A percentile compares a stretch with the other conserved stretches of the same genome.
Evolutionary conservation across 2,797 vertebrate genomes (phyloP).

Genomic region (Apogon hyalosoma): DNA sequence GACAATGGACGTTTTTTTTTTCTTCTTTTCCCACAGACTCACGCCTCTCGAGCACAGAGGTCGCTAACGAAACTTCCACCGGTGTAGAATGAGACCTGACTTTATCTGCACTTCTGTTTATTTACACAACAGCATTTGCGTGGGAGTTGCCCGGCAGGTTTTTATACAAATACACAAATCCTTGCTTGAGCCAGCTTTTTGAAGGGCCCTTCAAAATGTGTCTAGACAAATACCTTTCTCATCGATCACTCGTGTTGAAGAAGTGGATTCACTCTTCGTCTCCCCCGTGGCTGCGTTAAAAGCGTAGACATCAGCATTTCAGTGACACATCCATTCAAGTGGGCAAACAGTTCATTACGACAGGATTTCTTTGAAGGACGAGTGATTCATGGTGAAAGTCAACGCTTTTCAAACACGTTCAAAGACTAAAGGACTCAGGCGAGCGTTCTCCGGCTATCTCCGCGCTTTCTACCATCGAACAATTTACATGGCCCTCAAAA

Average conservation of each 20-base stretch:
- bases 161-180: constrained; percentile 68
- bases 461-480: constrained; percentile 31
- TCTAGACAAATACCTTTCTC: constrained; percentile 56
- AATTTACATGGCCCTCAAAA: constrained; percentile 57
- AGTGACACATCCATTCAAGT: constrained; percentile 41
- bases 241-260: constrained; percentile 39
- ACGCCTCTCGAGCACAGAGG: constrained; percentile 15
- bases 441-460: constrained; percentile 36
- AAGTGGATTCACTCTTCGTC: constrained; percentile 17
- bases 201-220: constrained; percentile 55
- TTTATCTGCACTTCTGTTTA: constrained; percentile 41
- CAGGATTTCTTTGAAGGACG: constrained; percentile 56
- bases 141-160: constrained; percentile 54
- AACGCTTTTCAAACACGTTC: constrained; percentile 70
- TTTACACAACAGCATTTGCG: constrained; percentile 65
- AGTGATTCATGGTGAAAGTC: constrained; percentile 63
- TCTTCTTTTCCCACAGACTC: not conserved
- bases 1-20: constrained; percentile 28
- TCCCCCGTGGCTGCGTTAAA: constrained; percentile 11
- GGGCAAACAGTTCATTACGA: constrained; percentile 55
- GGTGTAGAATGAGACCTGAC: constrained; percentile 8
- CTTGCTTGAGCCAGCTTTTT: constrained; percentile 48
- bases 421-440: constrained; percentile 47
- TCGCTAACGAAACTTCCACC: constrained; percentile 23
- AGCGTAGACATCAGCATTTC: constrained; percentile 25